Conservation (phyloP, 2,797 vertebrate species). For the Tiaroga cobitis region DNA sequence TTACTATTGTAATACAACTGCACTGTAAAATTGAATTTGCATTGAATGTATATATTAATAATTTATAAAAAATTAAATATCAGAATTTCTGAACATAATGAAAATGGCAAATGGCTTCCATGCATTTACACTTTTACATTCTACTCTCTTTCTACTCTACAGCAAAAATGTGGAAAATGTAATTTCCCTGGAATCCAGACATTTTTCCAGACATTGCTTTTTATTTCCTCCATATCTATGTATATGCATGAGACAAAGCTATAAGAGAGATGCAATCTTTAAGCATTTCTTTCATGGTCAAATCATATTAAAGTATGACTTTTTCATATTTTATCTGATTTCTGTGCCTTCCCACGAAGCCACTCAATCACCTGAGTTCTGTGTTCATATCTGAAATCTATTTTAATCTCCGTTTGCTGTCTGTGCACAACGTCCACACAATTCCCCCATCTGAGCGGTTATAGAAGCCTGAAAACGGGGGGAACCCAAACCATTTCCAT, state of each 20-base stretch:
- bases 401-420: constrained; percentile 46
- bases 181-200: constrained; percentile 18
- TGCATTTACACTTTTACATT: neutral
- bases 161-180: neutral
- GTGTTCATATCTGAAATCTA: constrained; percentile 48
- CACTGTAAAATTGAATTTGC: neutral
- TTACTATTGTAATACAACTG: neutral
- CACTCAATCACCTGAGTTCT: constrained; percentile 43
- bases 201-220: neutral
- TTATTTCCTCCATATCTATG: constrained; percentile 8
- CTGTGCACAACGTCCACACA: constrained; percentile 22
- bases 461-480: neutral
- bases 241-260: constrained; percentile 26
- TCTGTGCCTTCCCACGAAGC: constrained; percentile 17
- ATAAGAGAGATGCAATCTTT: constrained; percentile 37
- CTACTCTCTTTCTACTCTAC: neutral
- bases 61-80: neutral
- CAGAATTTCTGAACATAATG: neutral
- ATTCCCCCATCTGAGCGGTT: constrained; percentile 20
- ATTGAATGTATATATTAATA: neutral
- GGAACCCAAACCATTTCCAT: constrained; percentile 7
- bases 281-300: constrained; percentile 39
- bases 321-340: constrained; percentile 45
- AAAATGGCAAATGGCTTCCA: constrained; percentile 5
- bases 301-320: constrained; percentile 51